phyloP scores from a whole-genome alignment of 2,113 vertebrate species.

The Brachypodius melanocephalos region DNA sequence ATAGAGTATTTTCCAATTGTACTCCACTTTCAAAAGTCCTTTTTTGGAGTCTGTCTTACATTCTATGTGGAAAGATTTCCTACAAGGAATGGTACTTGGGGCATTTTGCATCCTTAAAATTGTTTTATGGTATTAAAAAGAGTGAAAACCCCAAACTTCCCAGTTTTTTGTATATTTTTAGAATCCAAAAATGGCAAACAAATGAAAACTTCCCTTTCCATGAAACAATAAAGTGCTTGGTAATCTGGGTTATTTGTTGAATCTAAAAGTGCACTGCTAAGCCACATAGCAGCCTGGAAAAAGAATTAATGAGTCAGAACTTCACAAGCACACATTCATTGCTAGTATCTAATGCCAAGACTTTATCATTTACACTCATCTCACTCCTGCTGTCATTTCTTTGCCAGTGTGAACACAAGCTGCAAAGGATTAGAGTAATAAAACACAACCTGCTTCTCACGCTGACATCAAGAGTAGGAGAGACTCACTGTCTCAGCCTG shows the following conservation, averaged over 20 bases:
- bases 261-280: not conserved
- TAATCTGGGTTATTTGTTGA: not conserved
- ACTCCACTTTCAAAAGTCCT: not conserved
- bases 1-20: not conserved
- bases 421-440: conserved; percentile 28
- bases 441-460: not conserved
- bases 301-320: conserved; percentile 41
- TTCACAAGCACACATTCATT: not conserved
- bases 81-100: fast-evolving
- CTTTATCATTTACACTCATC: conserved; percentile 37
- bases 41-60: not conserved
- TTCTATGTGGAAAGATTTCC: not conserved
- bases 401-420: conserved; percentile 14
- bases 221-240: not conserved
- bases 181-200: not conserved
- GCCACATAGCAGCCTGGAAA: not conserved
- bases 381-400: conserved; percentile 30
- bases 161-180: not conserved
- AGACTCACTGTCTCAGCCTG: not conserved
- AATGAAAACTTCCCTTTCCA: not conserved
- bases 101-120: not conserved
- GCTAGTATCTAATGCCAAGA: not conserved
- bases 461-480: not conserved
- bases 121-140: not conserved
- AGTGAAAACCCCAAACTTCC: not conserved